phyloP scores from a whole-genome alignment of 2,113 vertebrate species.

The Stictonetta naevosa region DNA sequence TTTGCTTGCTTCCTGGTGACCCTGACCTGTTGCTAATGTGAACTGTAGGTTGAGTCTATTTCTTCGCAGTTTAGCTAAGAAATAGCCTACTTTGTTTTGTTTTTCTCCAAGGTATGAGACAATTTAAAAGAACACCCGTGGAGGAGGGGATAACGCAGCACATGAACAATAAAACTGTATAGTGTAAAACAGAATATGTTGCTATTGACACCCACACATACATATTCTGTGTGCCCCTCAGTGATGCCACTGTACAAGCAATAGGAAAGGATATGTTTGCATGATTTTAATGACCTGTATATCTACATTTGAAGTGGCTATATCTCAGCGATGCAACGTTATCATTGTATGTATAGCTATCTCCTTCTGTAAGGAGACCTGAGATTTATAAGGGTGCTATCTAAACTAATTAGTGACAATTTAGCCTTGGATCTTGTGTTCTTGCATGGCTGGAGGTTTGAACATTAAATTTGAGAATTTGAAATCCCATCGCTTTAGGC shows the following conservation, averaged over 20 bases:
- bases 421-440: background rate
- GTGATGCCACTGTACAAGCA: background rate
- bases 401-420: background rate
- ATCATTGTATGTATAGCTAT: background rate
- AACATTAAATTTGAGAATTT: background rate
- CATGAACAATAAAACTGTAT: background rate
- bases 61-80: background rate
- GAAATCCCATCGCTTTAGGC: constrained; percentile 1
- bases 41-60: background rate
- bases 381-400: background rate
- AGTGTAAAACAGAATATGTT: background rate
- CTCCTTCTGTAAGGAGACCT: background rate
- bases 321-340: background rate
- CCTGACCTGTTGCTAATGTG: background rate
- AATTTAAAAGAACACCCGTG: background rate
- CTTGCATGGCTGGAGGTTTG: background rate
- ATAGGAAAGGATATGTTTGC: background rate
- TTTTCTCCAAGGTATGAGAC: background rate
- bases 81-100: background rate
- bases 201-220: background rate
- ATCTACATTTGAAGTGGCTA: background rate
- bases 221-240: background rate
- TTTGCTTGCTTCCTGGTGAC: background rate
- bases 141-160: background rate
- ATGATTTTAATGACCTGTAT: background rate